These are phyloP conservation scores for Brachyalestes nurse DNA, from an alignment of 2,797 vertebrate genomes.

Conservation along the genomic window DNA sequence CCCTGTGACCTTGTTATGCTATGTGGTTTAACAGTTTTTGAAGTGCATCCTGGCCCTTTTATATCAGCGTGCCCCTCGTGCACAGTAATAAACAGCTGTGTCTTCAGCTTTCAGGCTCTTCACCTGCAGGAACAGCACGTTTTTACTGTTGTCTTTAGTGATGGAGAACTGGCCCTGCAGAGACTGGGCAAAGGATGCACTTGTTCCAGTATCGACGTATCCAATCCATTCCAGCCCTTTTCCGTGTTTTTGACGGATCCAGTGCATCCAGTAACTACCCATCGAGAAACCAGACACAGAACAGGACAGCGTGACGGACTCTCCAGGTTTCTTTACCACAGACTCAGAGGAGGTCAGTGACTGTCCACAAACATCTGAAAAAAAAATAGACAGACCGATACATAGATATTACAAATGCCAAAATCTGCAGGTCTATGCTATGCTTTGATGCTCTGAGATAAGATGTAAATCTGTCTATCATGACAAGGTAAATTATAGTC, in stretches of 20 bases:
- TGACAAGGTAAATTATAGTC: no score
- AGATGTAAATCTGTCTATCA: no score
- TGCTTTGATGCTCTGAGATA: no score
- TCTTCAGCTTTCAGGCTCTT: slow-evolving; percentile 53
- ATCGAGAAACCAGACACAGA: not conserved
- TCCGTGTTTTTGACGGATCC: slow-evolving; percentile 59
- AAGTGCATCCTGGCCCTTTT: no score
- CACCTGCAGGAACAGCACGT: slow-evolving; percentile 60
- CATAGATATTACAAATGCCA: no score
- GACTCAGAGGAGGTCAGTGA: not conserved
- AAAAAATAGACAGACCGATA: no score
- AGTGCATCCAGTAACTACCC: slow-evolving; percentile 53
- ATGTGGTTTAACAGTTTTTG: no score
- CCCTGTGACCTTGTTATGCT: no score
- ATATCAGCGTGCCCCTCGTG: no score
- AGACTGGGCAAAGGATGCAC: not conserved
- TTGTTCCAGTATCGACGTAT: not conserved
- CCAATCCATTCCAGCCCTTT: slow-evolving; percentile 55
- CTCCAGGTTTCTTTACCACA: not conserved
- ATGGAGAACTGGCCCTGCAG: slow-evolving; percentile 50
- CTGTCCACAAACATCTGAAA: not conserved
- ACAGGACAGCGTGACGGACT: not conserved
- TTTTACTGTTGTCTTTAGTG: slow-evolving; percentile 56
- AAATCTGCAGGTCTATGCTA: no score
- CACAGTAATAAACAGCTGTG: slow-evolving; percentile 48